Evolutionary conservation across 2,797 vertebrate genomes (phyloP).

Genomic region (Heterohyrax brucei): DNA sequence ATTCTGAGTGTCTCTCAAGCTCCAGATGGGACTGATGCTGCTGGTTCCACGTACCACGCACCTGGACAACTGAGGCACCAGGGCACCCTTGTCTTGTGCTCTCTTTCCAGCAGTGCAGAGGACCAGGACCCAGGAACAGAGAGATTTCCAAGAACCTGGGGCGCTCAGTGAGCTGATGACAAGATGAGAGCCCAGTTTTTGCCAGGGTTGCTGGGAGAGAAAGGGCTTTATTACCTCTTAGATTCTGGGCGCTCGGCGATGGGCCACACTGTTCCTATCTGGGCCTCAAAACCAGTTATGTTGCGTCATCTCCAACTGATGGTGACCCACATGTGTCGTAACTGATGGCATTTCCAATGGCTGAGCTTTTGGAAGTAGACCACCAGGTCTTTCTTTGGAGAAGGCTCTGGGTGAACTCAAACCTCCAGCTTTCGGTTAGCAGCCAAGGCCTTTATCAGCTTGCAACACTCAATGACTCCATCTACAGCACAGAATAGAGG

Average conservation of each 20-base stretch:
- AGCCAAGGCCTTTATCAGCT: neutral
- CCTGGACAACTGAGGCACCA: neutral
- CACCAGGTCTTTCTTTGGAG: neutral
- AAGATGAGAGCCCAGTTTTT: accelerated
- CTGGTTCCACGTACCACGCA: neutral
- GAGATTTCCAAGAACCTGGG: neutral
- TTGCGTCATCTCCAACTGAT: neutral
- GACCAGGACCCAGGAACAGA: accelerated
- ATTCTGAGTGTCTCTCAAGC: neutral
- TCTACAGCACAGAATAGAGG: neutral
- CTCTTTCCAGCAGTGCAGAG: neutral
- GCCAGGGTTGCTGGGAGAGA: accelerated
- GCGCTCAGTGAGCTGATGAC: too few relatives aligned
- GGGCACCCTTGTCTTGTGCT: too few relatives aligned
- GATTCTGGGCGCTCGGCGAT: too few relatives aligned
- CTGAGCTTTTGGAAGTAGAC: neutral
- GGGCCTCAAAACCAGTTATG: too few relatives aligned
- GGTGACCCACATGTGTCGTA: neutral
- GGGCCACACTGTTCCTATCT: neutral
- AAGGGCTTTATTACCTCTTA: neutral
- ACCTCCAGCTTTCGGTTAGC: neutral
- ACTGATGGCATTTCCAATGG: neutral
- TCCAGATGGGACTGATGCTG: neutral
- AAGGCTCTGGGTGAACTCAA: neutral
- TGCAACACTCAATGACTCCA: neutral